Evolutionary conservation across 2,888 invertebrate genomes (phyloP).

Genomic region (Drosophila antonietae): DNA sequence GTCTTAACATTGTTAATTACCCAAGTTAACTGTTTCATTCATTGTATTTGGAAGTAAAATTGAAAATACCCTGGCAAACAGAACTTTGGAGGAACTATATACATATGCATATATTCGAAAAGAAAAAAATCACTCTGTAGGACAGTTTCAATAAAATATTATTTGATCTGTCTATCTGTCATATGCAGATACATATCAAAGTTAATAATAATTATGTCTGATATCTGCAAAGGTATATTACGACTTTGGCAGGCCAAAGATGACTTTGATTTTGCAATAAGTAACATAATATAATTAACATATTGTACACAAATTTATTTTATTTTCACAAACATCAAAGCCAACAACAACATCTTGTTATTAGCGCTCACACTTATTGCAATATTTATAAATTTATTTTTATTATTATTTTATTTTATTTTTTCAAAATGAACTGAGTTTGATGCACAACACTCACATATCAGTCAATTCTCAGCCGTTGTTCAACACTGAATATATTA

Average conservation of each 20-base stretch:
- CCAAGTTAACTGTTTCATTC: background rate
- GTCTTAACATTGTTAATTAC: background rate
- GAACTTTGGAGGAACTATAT: no score
- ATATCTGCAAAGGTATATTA: conserved; percentile 11
- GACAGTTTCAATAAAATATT: no score
- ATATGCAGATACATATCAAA: no score
- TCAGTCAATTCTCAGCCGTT: conserved; percentile 12
- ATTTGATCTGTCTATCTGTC: no score
- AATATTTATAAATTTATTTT: background rate
- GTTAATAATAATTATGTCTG: no score
- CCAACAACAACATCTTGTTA: conserved; percentile 38
- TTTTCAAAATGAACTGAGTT: conserved; percentile 10
- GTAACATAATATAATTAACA: conserved; percentile 8
- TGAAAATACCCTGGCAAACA: background rate
- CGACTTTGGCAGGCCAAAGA: conserved; percentile 31
- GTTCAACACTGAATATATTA: conserved; percentile 48
- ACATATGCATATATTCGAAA: no score
- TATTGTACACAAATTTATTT: conserved; percentile 15
- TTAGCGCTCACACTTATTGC: conserved; percentile 24
- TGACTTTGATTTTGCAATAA: background rate
- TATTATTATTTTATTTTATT: no score
- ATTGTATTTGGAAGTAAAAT: background rate
- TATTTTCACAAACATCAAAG: conserved; percentile 31
- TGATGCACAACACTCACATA: conserved; percentile 43
- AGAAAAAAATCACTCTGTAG: no score